phyloP scores from a whole-genome alignment of 1,140 invertebrate species.

The Drosophila subobscura region DNA sequence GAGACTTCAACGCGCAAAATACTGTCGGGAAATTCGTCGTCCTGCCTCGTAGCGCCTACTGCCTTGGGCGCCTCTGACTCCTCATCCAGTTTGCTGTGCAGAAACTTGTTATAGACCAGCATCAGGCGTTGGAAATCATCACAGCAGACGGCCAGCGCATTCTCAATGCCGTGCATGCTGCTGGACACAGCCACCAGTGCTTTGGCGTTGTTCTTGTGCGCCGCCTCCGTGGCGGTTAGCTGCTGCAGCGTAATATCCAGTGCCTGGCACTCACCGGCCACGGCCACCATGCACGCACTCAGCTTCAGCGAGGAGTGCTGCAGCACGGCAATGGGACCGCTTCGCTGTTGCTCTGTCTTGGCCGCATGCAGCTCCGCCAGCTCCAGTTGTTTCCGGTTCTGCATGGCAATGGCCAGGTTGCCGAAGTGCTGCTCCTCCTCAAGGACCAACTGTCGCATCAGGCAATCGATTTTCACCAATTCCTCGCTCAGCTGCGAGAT shows the following conservation, averaged over 20 bases:
- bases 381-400: conserved; percentile 73
- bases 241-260: conserved; percentile 74
- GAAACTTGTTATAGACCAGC: conserved; percentile 81
- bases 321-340: conserved; percentile 70
- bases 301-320: conserved; percentile 79
- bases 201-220: conserved; percentile 65
- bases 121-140: conserved; percentile 81
- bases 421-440: conserved; percentile 80
- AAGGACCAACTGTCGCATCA: conserved; percentile 71
- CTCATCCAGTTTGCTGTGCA: conserved; percentile 69
- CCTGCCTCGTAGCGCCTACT: not conserved
- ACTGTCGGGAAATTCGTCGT: conserved; percentile 71
- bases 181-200: conserved; percentile 73
- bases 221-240: conserved; percentile 68
- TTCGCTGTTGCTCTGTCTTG: conserved; percentile 54
- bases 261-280: conserved; percentile 78
- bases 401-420: conserved; percentile 68
- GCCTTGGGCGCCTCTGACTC: conserved; percentile 15
- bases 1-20: conserved; percentile 74
- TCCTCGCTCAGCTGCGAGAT: conserved; percentile 70
- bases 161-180: conserved; percentile 79
- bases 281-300: conserved; percentile 80
- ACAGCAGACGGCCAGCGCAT: conserved; percentile 73
- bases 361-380: conserved; percentile 61
- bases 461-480: conserved; percentile 70